phyloP scores from a whole-genome alignment of 2,797 vertebrate species.

The Enteromius anoplus region DNA sequence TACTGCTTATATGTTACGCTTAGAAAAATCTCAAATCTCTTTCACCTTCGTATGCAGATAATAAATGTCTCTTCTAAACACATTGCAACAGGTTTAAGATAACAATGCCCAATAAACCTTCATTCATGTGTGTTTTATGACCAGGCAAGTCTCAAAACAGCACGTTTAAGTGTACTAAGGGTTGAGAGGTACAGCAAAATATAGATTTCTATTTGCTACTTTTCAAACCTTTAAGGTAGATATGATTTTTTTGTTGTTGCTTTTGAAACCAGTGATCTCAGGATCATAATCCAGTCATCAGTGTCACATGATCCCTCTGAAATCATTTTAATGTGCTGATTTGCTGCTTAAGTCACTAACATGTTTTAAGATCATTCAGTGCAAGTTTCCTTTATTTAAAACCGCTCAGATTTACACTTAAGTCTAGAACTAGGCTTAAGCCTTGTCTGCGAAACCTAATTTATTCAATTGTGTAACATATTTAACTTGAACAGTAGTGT shows the following conservation, averaged over 20 bases:
- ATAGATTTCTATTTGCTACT: not conserved
- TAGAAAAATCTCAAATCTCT: not conserved
- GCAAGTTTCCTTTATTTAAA: too few relatives aligned
- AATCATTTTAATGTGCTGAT: not conserved
- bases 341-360: not conserved
- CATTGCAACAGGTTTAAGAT: not conserved
- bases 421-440: too few relatives aligned
- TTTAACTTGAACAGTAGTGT: not conserved
- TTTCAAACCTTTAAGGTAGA: not conserved
- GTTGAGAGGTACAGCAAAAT: not conserved
- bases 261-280: not conserved
- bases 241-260: not conserved
- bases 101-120: not conserved
- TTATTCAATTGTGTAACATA: not conserved
- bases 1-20: not conserved
- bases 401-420: too few relatives aligned
- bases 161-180: not conserved
- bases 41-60: not conserved
- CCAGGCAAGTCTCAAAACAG: not conserved
- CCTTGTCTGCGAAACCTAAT: not conserved
- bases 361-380: too few relatives aligned
- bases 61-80: not conserved
- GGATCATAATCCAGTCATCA: not conserved
- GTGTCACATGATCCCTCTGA: not conserved
- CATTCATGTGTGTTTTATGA: not conserved